Base-by-base conservation (phyloP, 2,888 invertebrate genomes). In the Apamea crenata region DNA sequence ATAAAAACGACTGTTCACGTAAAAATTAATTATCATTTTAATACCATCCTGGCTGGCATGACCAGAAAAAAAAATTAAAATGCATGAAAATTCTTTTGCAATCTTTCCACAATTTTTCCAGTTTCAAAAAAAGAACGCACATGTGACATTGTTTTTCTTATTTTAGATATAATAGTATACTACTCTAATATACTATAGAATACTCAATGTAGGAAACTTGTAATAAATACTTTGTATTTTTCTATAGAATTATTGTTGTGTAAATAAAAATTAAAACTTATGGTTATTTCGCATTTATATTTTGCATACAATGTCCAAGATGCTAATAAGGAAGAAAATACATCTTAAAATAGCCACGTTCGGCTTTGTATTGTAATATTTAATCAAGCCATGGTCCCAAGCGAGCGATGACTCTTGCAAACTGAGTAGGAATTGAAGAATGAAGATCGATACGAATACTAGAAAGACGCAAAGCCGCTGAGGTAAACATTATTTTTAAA, bases 391-490 rank as follows among this genome's bases (percentile, higher is more conserved):
- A 69, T 63, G 59, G 67, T 71, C 82, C 75, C 78, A 47, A 81
- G 84, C 71, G 77, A 81, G 59, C 82, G 74, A 86, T 86, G 87
- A 85, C 82, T 84, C 69, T 74, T 73, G 65, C 68, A 79, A 86
- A 61, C 68, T 40, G 72, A 74, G 67, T 69, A 53, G 67, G 67
- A 44, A 75, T 78, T 82, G 29, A 79, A 88, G 81, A 77, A 78
- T 81, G 29, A 79, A 88, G 83, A 89, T 68, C 56, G 68, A 85
- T 77, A 67, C 56, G 53, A 81, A 74, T 81, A 85, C 78, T 81
- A 83, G 87, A 87, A 63, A 72, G 68, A 68, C 29, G 21, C 68
- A 59, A 8, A 53, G 29, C 18, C 29, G 56, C 18, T 47, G 32
- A 14, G 29, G 36, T 44, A 29, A 73, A 47, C 1, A 53, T 32